A percentile compares a stretch with the other conserved stretches of the same genome.
Conservation (phyloP, 2,888 invertebrate species). For the Nephrotoma appendiculata region DNA sequence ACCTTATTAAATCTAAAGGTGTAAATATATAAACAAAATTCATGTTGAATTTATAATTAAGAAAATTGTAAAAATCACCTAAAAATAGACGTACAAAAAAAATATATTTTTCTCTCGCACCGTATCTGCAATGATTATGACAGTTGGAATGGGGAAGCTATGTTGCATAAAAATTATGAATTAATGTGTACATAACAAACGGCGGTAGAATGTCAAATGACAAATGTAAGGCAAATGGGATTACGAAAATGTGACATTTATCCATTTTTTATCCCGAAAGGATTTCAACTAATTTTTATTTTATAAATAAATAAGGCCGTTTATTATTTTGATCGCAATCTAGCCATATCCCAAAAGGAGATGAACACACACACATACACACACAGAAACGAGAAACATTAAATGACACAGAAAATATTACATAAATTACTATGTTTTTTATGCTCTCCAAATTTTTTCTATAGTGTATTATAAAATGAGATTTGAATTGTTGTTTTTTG, state of each 20-base stretch:
- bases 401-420: neutral
- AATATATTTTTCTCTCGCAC: neutral
- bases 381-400: neutral
- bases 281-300: neutral
- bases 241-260: neutral
- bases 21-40: neutral
- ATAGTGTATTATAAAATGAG: neutral
- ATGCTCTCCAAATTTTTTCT: neutral
- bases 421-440: neutral
- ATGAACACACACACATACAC: neutral
- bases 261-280: neutral
- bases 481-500: neutral
- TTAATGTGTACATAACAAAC: neutral
- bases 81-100: neutral
- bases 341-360: neutral
- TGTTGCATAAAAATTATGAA: neutral
- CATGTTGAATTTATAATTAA: neutral
- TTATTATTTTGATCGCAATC: neutral
- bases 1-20: neutral
- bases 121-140: neutral
- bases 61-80: neutral
- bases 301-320: neutral
- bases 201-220: neutral
- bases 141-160: neutral
- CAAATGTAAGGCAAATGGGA: neutral